Conservation (phyloP, 2,113 vertebrate genomes). For the Thinocorus orbignyianus region DNA sequence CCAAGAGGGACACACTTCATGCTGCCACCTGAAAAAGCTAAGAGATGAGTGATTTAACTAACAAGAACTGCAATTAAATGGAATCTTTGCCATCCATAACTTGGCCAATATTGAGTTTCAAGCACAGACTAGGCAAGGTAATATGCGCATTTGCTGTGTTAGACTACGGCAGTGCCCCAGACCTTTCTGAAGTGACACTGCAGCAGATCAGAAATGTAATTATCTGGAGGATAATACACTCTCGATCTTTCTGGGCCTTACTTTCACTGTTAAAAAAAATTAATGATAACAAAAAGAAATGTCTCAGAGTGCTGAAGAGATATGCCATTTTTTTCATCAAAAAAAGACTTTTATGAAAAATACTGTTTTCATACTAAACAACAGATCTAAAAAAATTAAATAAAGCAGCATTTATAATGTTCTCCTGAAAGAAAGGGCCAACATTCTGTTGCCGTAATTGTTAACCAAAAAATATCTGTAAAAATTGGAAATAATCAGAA, state of each 20-base stretch:
- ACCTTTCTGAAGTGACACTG: accelerated
- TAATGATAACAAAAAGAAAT: background rate
- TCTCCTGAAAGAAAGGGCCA: background rate
- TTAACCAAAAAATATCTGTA: background rate
- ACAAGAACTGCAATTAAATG: background rate
- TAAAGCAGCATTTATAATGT: background rate
- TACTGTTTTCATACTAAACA: background rate
- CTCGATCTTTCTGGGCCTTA: background rate
- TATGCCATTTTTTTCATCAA: accelerated
- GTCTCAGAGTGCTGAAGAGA: background rate
- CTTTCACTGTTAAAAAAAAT: background rate
- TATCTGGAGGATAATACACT: background rate
- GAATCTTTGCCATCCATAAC: background rate
- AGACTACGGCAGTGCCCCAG: background rate
- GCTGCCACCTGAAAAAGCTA: background rate
- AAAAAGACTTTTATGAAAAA: background rate
- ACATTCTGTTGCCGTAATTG: background rate
- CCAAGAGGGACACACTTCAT: background rate
- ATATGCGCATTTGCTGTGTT: background rate
- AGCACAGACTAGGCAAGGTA: background rate
- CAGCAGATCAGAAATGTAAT: background rate
- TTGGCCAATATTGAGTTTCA: background rate
- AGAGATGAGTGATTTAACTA: background rate
- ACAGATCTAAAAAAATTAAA: background rate
- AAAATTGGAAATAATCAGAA: background rate